Conservation (phyloP, 1,140 invertebrate genomes). For the Drusus annulatus region DNA sequence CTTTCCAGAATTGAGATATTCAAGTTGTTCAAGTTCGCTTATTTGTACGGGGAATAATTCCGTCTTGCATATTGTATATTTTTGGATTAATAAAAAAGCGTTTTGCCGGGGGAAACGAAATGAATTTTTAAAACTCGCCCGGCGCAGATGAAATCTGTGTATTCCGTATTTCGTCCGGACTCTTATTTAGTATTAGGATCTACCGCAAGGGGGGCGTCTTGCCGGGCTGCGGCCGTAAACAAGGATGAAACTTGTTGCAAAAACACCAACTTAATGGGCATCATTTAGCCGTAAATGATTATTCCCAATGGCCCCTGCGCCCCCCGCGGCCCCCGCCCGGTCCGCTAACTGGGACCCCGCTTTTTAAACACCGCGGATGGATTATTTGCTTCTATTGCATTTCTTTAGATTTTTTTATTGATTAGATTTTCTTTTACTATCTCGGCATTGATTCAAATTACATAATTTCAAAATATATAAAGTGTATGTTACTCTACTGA, state of each 20-base stretch:
- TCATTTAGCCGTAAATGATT: slow-evolving; percentile 56
- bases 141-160: slow-evolving; percentile 31
- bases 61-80: background rate
- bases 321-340: background rate
- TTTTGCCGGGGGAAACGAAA: slow-evolving; percentile 16
- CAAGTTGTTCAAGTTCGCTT: slow-evolving; percentile 22
- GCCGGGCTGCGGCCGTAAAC: slow-evolving; percentile 45
- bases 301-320: slow-evolving; percentile 48
- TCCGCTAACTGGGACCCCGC: slow-evolving; percentile 6
- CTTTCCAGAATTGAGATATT: background rate
- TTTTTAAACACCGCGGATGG: slow-evolving; percentile 8
- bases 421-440: too few relatives aligned
- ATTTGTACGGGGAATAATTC: slow-evolving; percentile 24
- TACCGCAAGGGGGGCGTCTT: slow-evolving; percentile 22
- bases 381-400: slow-evolving; percentile 35
- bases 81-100: slow-evolving; percentile 32
- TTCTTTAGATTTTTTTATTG: background rate
- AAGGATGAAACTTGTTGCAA: slow-evolving; percentile 56
- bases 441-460: too few relatives aligned
- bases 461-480: too few relatives aligned
- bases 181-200: slow-evolving; percentile 30
- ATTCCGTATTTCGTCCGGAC: slow-evolving; percentile 27
- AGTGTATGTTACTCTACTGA: too few relatives aligned
- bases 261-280: slow-evolving; percentile 57
- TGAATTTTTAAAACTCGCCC: slow-evolving; percentile 16